phyloP scores from a whole-genome alignment of 2,888 invertebrate genomes.

The Xiphydria camelus region DNA sequence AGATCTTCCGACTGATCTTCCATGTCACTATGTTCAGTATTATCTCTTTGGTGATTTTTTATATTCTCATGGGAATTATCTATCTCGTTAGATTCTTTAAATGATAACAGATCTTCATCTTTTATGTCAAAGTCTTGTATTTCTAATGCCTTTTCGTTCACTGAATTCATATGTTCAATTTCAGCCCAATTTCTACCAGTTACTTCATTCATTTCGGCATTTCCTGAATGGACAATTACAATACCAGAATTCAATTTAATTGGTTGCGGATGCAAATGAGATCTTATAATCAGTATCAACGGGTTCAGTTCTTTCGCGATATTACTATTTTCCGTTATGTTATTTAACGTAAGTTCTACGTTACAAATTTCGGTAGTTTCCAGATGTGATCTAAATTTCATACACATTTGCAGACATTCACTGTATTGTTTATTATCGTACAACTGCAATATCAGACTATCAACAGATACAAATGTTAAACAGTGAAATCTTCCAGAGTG shows the following conservation, averaged over 20 bases:
- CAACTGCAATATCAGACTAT: conserved; percentile 66
- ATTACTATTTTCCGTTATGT: conserved; percentile 17
- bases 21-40: too few relatives aligned
- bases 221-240: conserved; percentile 48
- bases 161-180: background rate
- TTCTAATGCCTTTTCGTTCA: too few relatives aligned
- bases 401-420: conserved; percentile 66
- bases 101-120: too few relatives aligned
- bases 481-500: conserved; percentile 63
- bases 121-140: conserved; percentile 19
- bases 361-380: conserved; percentile 20
- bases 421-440: conserved; percentile 65
- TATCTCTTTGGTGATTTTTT: background rate
- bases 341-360: conserved; percentile 15
- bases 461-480: conserved; percentile 64
- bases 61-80: conserved; percentile 25
- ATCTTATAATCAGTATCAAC: conserved; percentile 37
- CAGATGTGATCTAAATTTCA: conserved; percentile 62
- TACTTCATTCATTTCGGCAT: too few relatives aligned
- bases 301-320: conserved; percentile 30
- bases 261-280: conserved; percentile 31
- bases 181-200: too few relatives aligned
- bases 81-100: conserved; percentile 2
- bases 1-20: too few relatives aligned
- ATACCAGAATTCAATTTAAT: conserved; percentile 50